phyloP scores from a whole-genome alignment of 2,113 vertebrate genomes.

The Eonycteris spelaea region DNA sequence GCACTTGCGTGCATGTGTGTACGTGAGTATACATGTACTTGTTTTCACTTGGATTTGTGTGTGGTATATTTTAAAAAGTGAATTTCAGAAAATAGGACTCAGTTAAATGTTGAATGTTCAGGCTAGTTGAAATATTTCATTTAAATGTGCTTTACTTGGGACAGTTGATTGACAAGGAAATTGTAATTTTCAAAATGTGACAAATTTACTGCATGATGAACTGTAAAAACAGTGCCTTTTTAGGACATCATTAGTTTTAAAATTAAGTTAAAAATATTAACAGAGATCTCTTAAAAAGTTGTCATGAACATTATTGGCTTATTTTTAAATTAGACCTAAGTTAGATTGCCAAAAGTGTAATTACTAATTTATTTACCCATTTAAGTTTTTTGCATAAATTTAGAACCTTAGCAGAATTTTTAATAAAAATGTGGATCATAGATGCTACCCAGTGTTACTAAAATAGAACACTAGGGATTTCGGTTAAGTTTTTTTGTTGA shows the following conservation, averaged over 20 bases:
- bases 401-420: constrained; percentile 25
- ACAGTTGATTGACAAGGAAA: constrained; percentile 72
- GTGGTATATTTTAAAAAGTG: constrained; percentile 76
- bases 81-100: constrained; percentile 81
- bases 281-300: constrained; percentile 21
- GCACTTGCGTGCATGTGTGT: constrained; percentile 48
- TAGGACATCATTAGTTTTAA: constrained; percentile 62
- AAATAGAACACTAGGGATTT: constrained; percentile 32
- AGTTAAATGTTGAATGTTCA: constrained; percentile 79
- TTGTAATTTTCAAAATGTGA: constrained; percentile 75
- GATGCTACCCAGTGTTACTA: neutral
- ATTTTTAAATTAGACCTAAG: constrained; percentile 38
- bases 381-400: constrained; percentile 47
- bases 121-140: constrained; percentile 65
- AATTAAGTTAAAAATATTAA: constrained; percentile 57
- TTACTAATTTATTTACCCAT: constrained; percentile 47
- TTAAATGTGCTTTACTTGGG: constrained; percentile 77
- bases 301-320: constrained; percentile 39
- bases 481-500: constrained; percentile 27
- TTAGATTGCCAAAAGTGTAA: constrained; percentile 28
- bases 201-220: constrained; percentile 84
- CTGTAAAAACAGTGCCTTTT: constrained; percentile 84
- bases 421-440: constrained; percentile 48
- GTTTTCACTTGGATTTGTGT: constrained; percentile 40
- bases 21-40: constrained; percentile 45